A percentile compares a stretch with the other conserved stretches of the same genome.
Conservation (phyloP, 2,113 vertebrate species). For the Lasiurus cinereus region DNA sequence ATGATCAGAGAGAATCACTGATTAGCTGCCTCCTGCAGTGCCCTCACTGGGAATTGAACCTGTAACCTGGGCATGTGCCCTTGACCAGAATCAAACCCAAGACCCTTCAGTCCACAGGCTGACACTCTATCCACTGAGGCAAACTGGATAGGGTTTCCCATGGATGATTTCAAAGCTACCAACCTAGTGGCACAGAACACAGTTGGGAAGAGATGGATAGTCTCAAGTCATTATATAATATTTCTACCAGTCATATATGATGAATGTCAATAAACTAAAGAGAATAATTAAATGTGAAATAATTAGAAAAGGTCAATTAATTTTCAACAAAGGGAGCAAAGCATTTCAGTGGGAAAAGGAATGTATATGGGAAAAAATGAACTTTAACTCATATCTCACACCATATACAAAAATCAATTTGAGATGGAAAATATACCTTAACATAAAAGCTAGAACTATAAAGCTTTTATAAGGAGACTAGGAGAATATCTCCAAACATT, state of each 20-base stretch:
- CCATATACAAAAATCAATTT: background rate
- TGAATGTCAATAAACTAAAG: background rate
- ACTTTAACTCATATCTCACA: background rate
- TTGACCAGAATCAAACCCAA: no score
- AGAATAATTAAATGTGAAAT: background rate
- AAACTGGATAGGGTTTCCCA: background rate
- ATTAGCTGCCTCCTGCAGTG: no score
- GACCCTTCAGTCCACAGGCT: no score
- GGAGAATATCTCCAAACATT: background rate
- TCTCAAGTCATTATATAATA: background rate
- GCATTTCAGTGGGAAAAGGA: background rate
- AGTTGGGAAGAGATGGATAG: background rate
- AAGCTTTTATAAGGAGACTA: background rate
- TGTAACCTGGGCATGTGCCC: no score
- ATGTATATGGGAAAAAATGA: background rate
- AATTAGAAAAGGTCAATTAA: background rate
- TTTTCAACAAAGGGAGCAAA: background rate
- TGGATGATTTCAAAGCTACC: background rate
- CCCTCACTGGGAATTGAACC: no score
- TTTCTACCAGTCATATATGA: background rate
- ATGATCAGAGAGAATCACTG: no score
- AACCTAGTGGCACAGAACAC: no score
- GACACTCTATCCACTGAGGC: no score
- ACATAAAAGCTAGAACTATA: background rate
- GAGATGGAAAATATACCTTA: background rate